Percentiles rank a stretch among this genome's conserved stretches.
These are phyloP conservation scores for Diorhabda sublineata DNA, from an alignment of 1,140 invertebrate genomes.

Conservation along the genomic window DNA sequence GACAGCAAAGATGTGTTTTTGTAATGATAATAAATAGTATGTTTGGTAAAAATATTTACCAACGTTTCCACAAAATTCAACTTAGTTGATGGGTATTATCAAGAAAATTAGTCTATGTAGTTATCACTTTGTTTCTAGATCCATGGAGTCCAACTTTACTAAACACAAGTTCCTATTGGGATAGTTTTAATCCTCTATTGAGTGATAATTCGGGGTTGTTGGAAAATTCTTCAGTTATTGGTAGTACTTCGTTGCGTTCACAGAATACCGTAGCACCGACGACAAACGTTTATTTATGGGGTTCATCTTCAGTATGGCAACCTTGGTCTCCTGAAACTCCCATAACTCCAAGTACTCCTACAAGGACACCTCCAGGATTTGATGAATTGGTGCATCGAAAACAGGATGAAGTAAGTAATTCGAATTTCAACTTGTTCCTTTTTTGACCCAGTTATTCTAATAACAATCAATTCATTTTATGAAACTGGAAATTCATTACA, in stretches of 20 bases:
- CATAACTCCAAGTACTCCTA: slow-evolving; percentile 31
- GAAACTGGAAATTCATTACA: too few relatives aligned
- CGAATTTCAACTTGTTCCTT: neutral
- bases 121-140: slow-evolving; percentile 17
- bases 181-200: slow-evolving; percentile 16
- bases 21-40: too few relatives aligned
- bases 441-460: neutral
- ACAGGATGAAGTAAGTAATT: slow-evolving; percentile 16
- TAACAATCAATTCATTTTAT: too few relatives aligned
- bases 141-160: slow-evolving; percentile 29
- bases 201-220: slow-evolving; percentile 1
- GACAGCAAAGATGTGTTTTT: too few relatives aligned
- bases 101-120: too few relatives aligned
- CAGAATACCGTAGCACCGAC: slow-evolving; percentile 44
- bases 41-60: too few relatives aligned
- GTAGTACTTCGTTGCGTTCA: slow-evolving; percentile 15
- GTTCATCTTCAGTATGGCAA: slow-evolving; percentile 42
- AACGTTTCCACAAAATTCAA: too few relatives aligned
- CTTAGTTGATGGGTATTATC: too few relatives aligned
- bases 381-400: slow-evolving; percentile 33
- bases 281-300: slow-evolving; percentile 46
- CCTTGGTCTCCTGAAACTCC: slow-evolving; percentile 32
- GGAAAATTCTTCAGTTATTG: slow-evolving; percentile 13
- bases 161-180: slow-evolving; percentile 25
- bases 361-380: slow-evolving; percentile 44